Evolutionary conservation across 2,797 vertebrate species (phyloP).

Genomic region (Hyperoplus immaculatus): DNA sequence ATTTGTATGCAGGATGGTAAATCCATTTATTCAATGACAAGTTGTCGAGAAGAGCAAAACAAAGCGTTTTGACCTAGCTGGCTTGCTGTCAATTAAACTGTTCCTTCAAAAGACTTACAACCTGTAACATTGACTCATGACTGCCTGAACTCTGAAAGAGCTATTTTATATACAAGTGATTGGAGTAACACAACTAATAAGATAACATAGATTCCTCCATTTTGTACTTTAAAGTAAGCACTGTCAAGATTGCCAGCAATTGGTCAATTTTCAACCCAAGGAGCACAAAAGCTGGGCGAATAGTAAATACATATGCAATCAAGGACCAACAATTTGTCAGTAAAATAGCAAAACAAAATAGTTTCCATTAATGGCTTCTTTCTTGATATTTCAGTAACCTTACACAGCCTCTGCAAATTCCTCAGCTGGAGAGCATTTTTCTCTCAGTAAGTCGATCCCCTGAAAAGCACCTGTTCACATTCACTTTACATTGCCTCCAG

Average conservation of each 20-base stretch:
- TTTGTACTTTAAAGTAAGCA: not conserved
- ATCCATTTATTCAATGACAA: no score
- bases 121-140: not conserved
- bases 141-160: constrained; percentile 4
- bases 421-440: constrained; percentile 15
- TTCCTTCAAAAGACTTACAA: not conserved
- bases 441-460: constrained; percentile 19
- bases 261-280: not conserved
- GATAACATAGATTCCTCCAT: not conserved
- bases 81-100: not conserved
- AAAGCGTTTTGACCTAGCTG: no score
- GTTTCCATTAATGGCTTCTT: not conserved
- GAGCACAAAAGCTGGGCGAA: not conserved
- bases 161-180: constrained; percentile 4
- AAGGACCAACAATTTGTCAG: not conserved
- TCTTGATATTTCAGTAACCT: constrained; percentile 21
- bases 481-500: constrained; percentile 53
- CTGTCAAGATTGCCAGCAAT: not conserved
- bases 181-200: constrained; percentile 5
- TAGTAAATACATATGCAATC: not conserved
- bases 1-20: no score
- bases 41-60: no score
- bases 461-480: constrained; percentile 52
- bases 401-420: constrained; percentile 10
- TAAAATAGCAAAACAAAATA: not conserved